Evolutionary conservation across 2,113 vertebrate species (phyloP).

Genomic region (Melanostigma gelatinosum): DNA sequence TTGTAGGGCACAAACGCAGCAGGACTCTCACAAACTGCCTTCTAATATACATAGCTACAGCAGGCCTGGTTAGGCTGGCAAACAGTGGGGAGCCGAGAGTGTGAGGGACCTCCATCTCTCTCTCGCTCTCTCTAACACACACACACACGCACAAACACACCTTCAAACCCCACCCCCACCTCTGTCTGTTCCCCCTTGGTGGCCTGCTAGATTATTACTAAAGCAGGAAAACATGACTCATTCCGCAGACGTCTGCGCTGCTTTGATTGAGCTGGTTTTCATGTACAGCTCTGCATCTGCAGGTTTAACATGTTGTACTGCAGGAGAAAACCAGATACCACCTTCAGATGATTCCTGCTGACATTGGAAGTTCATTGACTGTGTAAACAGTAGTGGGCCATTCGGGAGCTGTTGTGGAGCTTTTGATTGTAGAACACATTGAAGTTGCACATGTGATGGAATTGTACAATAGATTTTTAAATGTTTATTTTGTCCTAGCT

Average conservation of each 20-base stretch:
- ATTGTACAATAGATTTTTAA: no score
- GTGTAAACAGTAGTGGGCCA: background rate
- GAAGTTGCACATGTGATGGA: background rate
- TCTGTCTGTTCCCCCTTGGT: constrained; percentile 63
- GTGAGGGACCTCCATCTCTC: constrained; percentile 32
- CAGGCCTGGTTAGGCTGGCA: constrained; percentile 81
- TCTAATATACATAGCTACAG: constrained; percentile 74
- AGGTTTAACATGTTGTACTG: constrained; percentile 14
- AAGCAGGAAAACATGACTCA: constrained; percentile 53
- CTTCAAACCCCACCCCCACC: constrained; percentile 51
- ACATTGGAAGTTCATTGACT: background rate
- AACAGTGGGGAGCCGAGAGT: constrained; percentile 70
- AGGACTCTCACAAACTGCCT: constrained; percentile 73
- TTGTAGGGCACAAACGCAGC: constrained; percentile 75
- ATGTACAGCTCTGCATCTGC: constrained; percentile 14
- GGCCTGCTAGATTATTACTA: constrained; percentile 63
- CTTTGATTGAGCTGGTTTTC: constrained; percentile 48
- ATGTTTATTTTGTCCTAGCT: no score
- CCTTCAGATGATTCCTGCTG: background rate
- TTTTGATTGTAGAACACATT: background rate
- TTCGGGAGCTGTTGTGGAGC: background rate
- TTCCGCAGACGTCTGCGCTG: constrained; percentile 18
- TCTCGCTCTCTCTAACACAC: background rate
- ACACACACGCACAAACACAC: constrained; percentile 47
- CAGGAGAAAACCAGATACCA: background rate